Evolutionary conservation across 2,888 invertebrate species (phyloP).

Genomic region (Eumerus sabulonum): DNA sequence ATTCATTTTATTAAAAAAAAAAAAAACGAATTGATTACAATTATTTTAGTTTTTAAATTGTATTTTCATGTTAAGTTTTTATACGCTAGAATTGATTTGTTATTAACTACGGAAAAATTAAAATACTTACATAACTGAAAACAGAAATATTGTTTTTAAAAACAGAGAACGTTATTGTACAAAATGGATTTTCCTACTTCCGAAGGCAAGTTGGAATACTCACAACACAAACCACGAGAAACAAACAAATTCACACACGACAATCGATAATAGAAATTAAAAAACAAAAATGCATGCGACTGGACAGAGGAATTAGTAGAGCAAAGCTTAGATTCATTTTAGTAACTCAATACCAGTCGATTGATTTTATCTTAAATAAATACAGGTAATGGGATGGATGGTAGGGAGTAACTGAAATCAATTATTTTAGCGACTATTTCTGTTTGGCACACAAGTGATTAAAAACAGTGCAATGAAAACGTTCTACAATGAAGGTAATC

Average conservation of each 20-base stretch:
- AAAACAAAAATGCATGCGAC: constrained; percentile 37
- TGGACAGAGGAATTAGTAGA: not conserved
- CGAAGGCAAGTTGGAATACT: not conserved
- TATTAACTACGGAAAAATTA: constrained; percentile 36
- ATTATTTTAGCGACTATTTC: too few relatives aligned
- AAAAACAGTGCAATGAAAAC: constrained; percentile 25
- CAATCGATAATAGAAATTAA: too few relatives aligned
- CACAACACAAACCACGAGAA: constrained; percentile 56
- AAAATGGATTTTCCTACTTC: too few relatives aligned
- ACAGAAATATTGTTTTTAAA: too few relatives aligned
- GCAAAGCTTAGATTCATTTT: constrained; percentile 33
- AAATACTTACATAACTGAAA: constrained; percentile 4
- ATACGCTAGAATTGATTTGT: constrained; percentile 36
- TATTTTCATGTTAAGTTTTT: constrained; percentile 34
- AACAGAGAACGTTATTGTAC: too few relatives aligned
- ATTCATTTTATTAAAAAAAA: constrained; percentile 24
- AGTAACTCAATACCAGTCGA: constrained; percentile 67
- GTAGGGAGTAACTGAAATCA: constrained; percentile 25
- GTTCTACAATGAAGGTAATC: too few relatives aligned
- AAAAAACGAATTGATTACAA: constrained; percentile 39
- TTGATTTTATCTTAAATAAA: constrained; percentile 29
- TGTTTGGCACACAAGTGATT: constrained; percentile 57
- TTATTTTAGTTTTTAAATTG: constrained; percentile 14
- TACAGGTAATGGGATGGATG: not conserved
- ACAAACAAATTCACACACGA: constrained; percentile 42